A percentile compares a stretch with the other conserved stretches of the same genome.
Evolutionary conservation across 2,888 invertebrate genomes (phyloP).

Genomic region (Heteropelma amictum): DNA sequence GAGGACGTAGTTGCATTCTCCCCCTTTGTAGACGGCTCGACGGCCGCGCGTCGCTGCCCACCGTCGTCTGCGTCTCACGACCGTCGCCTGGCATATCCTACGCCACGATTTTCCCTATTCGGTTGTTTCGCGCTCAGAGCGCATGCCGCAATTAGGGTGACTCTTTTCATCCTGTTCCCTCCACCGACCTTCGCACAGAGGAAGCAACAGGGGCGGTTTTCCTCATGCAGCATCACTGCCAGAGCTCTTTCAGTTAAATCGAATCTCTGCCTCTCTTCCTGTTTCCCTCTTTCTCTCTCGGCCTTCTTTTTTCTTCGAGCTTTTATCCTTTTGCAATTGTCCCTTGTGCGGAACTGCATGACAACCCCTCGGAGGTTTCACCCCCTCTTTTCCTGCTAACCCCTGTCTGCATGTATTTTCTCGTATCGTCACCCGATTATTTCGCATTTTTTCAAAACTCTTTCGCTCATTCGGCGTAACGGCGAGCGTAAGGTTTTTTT

Average conservation of each 20-base stretch:
- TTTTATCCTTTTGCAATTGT: constrained; percentile 47
- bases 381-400: constrained; percentile 44
- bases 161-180: constrained; percentile 48
- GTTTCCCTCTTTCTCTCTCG: background rate
- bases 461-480: too few species aligned
- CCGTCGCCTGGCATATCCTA: constrained; percentile 69
- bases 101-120: constrained; percentile 70
- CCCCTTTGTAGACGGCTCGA: constrained; percentile 70
- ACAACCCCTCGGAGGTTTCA: constrained; percentile 11
- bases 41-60: constrained; percentile 70
- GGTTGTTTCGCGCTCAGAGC: constrained; percentile 62
- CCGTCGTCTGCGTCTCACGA: constrained; percentile 70
- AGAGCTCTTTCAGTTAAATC: background rate
- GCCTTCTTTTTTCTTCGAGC: constrained; percentile 26
- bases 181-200: constrained; percentile 47
- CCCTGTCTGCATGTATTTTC: constrained; percentile 41
- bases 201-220: constrained; percentile 2
- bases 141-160: constrained; percentile 62
- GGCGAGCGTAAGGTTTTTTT: too few species aligned
- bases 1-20: constrained; percentile 67
- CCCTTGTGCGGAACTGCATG: constrained; percentile 30
- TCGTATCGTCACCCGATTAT: constrained; percentile 55
- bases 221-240: constrained; percentile 14
- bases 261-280: background rate
- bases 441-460: constrained; percentile 41